Base-by-base conservation (phyloP, 2,797 vertebrate species). In the Tamandua tetradactyla region DNA sequence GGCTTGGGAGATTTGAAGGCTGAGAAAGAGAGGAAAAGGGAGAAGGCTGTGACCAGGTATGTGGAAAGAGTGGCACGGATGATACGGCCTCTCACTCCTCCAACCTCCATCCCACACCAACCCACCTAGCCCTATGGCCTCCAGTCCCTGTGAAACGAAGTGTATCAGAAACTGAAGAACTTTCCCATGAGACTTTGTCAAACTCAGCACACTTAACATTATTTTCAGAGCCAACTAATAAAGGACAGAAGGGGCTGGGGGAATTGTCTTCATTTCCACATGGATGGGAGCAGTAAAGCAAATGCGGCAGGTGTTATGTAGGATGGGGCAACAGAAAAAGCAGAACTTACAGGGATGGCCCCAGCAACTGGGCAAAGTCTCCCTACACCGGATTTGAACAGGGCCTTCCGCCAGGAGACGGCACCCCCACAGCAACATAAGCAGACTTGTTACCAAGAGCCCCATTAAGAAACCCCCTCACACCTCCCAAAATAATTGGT, bases 11-110 rank as follows among this genome's bases (percentile, higher is more conserved):
- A 80, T 76, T 49, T 64, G 57, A 32, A 88, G 40, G 9, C 55
- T 85, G 69, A 66, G 49, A 18, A 72, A 85, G 25, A 93, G 96
- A 86, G 59, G 69, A 14, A 90, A 69, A 59, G 32, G 37, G 62
- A 82, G 35, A 74, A 14, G 22, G 59, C 57, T 57, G 11, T 32
- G 35, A 64, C 17, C 30, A 84, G 71, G 78, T 72, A 37, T 91
- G 72, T 91, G 18, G 35, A 86, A 37, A 75, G 35, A 83, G 25
- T n/a, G 3, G 30, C 57, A 37, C 35, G 30, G 42, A 85, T 74
- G 42, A 49, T 42, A 47, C 1, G 25, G 40, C 20, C 76, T 71
- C 52, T 76, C 44, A 57, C 27, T 35, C 14, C 22, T 81, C 80
- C n/a, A n/a, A 69, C 35, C 9, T 75, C 69, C 35, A 40, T 30